Percentiles rank a stretch among this genome's conserved stretches.
phyloP scores from a whole-genome alignment of 2,113 vertebrate species.

The Colistium nudipinnis region DNA sequence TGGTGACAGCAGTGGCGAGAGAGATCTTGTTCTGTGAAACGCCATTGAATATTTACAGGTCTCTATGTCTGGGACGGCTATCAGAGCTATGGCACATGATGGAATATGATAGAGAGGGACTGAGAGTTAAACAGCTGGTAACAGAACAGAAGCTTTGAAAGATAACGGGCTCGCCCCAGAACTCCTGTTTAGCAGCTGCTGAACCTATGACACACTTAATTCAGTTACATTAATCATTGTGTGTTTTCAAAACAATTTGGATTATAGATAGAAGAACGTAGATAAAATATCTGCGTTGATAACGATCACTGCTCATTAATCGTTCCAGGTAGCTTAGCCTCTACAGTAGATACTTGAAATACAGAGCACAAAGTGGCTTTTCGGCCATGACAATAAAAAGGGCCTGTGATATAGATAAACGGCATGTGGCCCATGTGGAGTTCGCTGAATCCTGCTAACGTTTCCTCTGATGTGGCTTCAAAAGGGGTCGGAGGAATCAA shows the following conservation, averaged over 20 bases:
- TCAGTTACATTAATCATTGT: constrained; percentile 15
- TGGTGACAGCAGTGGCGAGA: constrained; percentile 72
- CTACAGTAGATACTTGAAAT: constrained; percentile 6
- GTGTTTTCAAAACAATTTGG: constrained; percentile 35
- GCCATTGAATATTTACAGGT: constrained; percentile 77
- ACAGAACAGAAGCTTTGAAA: constrained; percentile 16
- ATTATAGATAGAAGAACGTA: constrained; percentile 17
- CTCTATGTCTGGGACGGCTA: constrained; percentile 54
- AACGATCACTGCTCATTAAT: constrained; percentile 32
- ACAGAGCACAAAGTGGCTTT: constrained; percentile 6
- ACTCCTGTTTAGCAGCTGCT: neutral
- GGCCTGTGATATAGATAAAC: constrained; percentile 50
- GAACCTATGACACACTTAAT: neutral
- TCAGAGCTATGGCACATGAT: constrained; percentile 35
- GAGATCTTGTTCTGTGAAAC: constrained; percentile 78
- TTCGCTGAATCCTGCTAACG: constrained; percentile 36
- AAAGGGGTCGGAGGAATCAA: constrained; percentile 56
- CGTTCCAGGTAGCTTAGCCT: constrained; percentile 7
- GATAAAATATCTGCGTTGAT: constrained; percentile 24
- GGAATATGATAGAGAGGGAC: constrained; percentile 52
- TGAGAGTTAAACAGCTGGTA: constrained; percentile 51
- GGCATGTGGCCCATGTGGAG: constrained; percentile 41
- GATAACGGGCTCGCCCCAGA: neutral
- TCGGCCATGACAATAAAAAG: constrained; percentile 17
- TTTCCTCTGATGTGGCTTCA: constrained; percentile 65